Evolutionary conservation across 2,113 vertebrate species (phyloP).

Genomic region (Dicerorhinus sumatrensis): DNA sequence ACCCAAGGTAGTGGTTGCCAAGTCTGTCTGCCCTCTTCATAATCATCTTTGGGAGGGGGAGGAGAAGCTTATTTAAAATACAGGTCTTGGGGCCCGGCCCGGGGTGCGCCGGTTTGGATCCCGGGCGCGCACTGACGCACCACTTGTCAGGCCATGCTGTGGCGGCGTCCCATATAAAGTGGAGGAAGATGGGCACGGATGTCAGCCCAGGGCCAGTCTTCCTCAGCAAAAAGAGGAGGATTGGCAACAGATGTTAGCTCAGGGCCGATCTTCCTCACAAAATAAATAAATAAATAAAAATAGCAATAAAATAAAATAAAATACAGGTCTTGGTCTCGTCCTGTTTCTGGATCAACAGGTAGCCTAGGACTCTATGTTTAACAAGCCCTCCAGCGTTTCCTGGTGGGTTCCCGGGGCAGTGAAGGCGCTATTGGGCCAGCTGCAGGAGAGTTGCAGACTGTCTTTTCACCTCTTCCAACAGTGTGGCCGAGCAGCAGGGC

Average conservation of each 20-base stretch:
- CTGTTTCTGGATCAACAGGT: not conserved
- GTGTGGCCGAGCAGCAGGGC: slow-evolving; percentile 95
- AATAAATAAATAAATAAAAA: no score
- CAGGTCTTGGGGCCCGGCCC: not conserved
- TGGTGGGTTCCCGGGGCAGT: not conserved
- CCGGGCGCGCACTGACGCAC: no score
- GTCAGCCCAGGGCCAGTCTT: no score
- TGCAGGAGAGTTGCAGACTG: not conserved
- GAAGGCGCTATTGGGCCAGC: not conserved
- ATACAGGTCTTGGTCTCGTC: not conserved
- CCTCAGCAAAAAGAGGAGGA: no score
- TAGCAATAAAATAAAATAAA: not conserved
- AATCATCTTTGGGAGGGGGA: not conserved
- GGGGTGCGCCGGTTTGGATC: no score
- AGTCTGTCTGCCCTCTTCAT: not conserved
- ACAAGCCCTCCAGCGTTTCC: not conserved
- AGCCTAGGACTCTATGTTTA: not conserved
- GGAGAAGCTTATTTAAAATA: slow-evolving; percentile 16
- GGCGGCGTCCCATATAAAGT: no score
- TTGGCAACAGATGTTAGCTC: no score
- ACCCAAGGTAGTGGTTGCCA: not conserved
- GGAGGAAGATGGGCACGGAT: no score
- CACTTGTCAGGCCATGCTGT: no score
- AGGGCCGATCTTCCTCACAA: no score
- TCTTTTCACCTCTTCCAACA: slow-evolving; percentile 70